Percentiles rank a stretch among this genome's conserved stretches.
Evolutionary conservation across 2,113 vertebrate species (phyloP).

Genomic region (Perca flavescens): DNA sequence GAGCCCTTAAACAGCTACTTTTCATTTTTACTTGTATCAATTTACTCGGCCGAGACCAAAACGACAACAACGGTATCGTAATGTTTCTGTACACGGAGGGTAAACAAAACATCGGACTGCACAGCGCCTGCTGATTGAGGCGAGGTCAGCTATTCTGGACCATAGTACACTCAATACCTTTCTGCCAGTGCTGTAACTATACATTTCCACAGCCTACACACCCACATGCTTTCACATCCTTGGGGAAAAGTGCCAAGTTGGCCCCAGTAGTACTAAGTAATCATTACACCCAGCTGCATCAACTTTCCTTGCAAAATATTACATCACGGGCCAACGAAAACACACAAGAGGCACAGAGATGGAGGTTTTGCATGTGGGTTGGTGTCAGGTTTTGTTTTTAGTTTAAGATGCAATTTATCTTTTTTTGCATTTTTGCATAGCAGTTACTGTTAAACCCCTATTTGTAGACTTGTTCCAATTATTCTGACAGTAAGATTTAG

Average conservation of each 20-base stretch:
- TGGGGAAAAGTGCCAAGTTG: constrained; percentile 54
- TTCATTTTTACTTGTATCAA: background rate
- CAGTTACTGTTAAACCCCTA: background rate
- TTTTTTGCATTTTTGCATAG: background rate
- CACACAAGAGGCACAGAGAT: constrained; percentile 4
- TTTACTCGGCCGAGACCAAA: background rate
- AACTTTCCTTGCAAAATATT: constrained; percentile 20
- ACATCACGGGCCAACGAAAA: constrained; percentile 8
- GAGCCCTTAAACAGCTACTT: background rate
- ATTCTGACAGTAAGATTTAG: background rate
- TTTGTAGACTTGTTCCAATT: background rate
- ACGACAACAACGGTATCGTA: background rate
- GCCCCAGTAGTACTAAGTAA: constrained; percentile 42
- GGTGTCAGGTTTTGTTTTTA: background rate
- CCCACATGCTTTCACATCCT: constrained; percentile 39
- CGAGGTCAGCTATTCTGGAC: constrained; percentile 63
- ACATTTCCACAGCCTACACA: constrained; percentile 42
- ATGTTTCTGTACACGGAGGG: background rate
- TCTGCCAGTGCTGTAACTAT: constrained; percentile 50
- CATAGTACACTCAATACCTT: constrained; percentile 47
- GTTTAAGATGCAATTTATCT: background rate
- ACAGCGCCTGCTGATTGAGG: constrained; percentile 47
- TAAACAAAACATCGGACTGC: constrained; percentile 40
- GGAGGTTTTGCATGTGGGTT: background rate
- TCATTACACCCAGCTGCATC: constrained; percentile 36